Conservation (phyloP, 2,113 vertebrate genomes). For the Scophthalmus maximus region DNA sequence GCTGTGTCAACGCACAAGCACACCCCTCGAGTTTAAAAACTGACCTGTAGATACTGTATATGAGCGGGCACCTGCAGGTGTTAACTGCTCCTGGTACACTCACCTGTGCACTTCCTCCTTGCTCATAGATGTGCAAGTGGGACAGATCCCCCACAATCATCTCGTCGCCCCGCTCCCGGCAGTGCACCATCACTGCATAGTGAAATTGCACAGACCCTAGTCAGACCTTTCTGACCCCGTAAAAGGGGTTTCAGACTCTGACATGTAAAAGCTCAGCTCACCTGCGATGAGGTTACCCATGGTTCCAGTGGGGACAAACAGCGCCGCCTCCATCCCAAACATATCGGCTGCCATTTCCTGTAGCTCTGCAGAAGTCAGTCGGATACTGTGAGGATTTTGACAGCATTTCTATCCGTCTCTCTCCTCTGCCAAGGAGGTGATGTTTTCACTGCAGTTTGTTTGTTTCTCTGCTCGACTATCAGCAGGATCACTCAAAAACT, state of each 20-base stretch:
- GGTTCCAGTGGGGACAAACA: constrained; percentile 86
- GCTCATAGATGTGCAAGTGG: constrained; percentile 86
- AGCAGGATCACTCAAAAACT: no score
- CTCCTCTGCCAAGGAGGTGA: no score
- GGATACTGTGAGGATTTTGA: neutral
- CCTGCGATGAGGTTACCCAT: constrained; percentile 89
- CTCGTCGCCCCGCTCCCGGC: constrained; percentile 83
- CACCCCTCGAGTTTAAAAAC: neutral
- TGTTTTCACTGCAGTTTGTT: neutral
- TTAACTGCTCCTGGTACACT: constrained; percentile 17
- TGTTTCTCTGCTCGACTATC: no score
- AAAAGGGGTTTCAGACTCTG: neutral
- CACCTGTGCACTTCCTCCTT: constrained; percentile 88
- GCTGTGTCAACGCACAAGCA: constrained; percentile 71
- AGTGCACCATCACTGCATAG: constrained; percentile 88
- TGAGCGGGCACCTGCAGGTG: neutral
- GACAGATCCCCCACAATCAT: constrained; percentile 84
- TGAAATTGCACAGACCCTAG: neutral
- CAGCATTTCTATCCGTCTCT: neutral
- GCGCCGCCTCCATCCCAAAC: constrained; percentile 83
- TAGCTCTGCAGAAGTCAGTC: constrained; percentile 77
- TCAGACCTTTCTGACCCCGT: neutral
- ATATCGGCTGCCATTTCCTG: constrained; percentile 79
- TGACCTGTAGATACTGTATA: neutral
- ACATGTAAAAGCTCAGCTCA: constrained; percentile 31